Base-by-base conservation (phyloP, 1,140 invertebrate species). In the Dryas iulia region DNA sequence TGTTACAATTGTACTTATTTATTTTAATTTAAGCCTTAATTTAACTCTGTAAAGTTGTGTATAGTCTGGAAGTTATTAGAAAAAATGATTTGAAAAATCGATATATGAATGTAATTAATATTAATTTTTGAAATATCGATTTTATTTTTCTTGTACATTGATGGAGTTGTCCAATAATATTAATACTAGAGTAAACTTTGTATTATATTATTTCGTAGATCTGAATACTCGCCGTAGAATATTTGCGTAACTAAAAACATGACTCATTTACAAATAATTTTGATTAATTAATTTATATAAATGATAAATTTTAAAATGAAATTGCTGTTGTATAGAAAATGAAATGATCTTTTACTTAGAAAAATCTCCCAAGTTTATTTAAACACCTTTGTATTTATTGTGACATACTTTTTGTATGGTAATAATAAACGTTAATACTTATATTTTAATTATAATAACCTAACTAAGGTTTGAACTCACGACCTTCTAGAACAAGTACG, bases 131-230 rank as follows among this genome's bases (percentile, higher is more conserved):
- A 14, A 39, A 14, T 39, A 39, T 39, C 0, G 39, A 47, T 8
- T 47, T 21, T n/a, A 47, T 47, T 47, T 18, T 18, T n/a, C 14
- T 47, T 47, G 39, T 47, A 47, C 18, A 47, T 47, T 26, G 12
- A 24, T 58, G 6, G 21, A 28, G 26, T 58, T 26, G 10, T 67
- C 31, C 10, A 18, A 23, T 60, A 53, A 39, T 24, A n/a, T n/a
- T n/a, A n/a, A n/a, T 30, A 26, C 56, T 30, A 35, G 31, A 31
- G 12, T 24, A 56, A 31, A 24, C n/a, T 53, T 62, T 28, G 39
- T 62, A 62, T 62, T 62, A 53, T 53, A 62, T n/a, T 47, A 35
- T 31, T 61, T 33, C 14, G n/a, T 35, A 61, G 14, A 52, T 28
- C 11, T 18, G 6, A 58, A 25, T 11, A 58, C 56, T 28, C 5